Percentiles rank a stretch among this genome's conserved stretches.
These are phyloP conservation scores for Hemibagrus wyckioides DNA, from an alignment of 2,113 vertebrate species.

Conservation along the genomic window DNA sequence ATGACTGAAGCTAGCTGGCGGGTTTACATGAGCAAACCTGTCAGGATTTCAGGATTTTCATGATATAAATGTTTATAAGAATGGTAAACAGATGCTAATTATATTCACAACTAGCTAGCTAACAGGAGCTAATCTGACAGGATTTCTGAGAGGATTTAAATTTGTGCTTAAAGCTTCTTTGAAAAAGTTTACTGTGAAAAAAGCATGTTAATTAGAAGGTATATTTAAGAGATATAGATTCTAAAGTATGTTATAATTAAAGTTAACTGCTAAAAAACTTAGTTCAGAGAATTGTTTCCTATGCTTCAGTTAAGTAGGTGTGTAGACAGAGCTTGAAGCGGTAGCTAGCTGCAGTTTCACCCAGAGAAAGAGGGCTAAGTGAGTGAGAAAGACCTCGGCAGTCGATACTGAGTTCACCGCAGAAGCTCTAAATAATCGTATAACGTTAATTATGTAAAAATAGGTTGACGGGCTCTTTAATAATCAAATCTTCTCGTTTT, in stretches of 20 bases:
- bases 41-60: background rate
- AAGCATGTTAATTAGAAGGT: background rate
- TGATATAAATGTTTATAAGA: background rate
- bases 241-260: background rate
- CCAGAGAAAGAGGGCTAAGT: background rate
- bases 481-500: background rate
- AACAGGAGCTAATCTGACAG: background rate
- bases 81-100: background rate
- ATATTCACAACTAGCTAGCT: background rate
- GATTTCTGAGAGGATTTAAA: background rate
- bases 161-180: background rate
- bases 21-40: background rate
- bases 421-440: background rate
- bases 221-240: background rate
- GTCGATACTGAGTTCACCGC: background rate
- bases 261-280: background rate
- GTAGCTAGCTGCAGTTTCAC: background rate
- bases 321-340: background rate
- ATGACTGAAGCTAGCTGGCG: background rate
- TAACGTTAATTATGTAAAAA: conserved; percentile 7
- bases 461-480: background rate
- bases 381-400: background rate
- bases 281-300: background rate
- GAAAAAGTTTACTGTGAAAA: background rate
- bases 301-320: background rate